Conservation (phyloP, 2,888 invertebrate species). For the Conops quadrifasciatus region DNA sequence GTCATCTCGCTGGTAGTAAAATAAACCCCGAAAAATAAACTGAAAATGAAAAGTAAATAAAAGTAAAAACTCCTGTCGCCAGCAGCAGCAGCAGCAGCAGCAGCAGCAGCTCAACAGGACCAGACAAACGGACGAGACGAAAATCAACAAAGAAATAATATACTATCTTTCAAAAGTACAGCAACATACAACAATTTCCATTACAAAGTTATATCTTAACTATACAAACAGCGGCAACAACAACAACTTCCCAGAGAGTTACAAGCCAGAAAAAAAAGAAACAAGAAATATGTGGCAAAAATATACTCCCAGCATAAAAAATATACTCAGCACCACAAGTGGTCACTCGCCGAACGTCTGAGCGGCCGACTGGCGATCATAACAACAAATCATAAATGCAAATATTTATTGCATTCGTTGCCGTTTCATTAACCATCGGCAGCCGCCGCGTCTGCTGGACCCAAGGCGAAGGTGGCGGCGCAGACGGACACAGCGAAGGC, state of each 20-base stretch:
- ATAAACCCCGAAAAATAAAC: too few relatives aligned
- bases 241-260: neutral
- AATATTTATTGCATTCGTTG: conserved; percentile 29
- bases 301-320: conserved; percentile 1
- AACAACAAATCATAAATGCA: conserved; percentile 27
- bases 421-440: conserved; percentile 16
- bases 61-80: too few relatives aligned
- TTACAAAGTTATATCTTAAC: neutral
- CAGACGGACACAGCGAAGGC: neutral
- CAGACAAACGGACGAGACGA: neutral
- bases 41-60: too few relatives aligned
- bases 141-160: conserved; percentile 5
- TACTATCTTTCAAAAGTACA: neutral
- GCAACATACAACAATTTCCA: neutral
- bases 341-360: neutral
- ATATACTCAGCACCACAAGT: conserved; percentile 1
- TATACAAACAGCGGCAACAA: neutral
- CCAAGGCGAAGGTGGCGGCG: neutral
- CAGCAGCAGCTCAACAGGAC: neutral
- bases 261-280: conserved; percentile 6
- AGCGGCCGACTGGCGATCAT: neutral
- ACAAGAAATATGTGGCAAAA: conserved; percentile 2
- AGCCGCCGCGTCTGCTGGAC: conserved; percentile 24
- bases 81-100: too few relatives aligned
- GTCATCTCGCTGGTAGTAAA: neutral